Base-by-base conservation (phyloP, 1,140 invertebrate species). In the Trachymyrmex septentrionalis region DNA sequence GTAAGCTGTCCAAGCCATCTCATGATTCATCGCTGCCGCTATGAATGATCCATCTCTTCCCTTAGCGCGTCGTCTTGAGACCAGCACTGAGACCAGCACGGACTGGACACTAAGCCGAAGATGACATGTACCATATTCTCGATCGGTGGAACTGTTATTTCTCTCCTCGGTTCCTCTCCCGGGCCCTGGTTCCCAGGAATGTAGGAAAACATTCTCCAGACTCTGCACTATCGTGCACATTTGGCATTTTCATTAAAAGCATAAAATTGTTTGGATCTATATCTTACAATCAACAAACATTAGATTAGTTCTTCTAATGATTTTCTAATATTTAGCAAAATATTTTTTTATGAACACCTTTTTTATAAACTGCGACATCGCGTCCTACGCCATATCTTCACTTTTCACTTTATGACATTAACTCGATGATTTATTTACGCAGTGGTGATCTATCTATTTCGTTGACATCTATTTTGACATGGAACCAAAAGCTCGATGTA, bases 41-140 rank as follows among this genome's bases (percentile, higher is more conserved):
- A 94, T 95, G 93, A 94, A 95, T 95, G 93, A 95, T 95, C 94
- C 94, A 94, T 95, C 93, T 95, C 93, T 94, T 94, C 91, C 92
- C 93, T 90, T 91, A 92, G 77, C 86, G 64, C 88, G 86, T 77
- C 86, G 86, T 87, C 82, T 80, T 27, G 57, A 59, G 87, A 67
- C 81, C 87, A 34, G 57, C 57, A 73, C 88, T 44, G 78, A 55
- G 89, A 91, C 90, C 89, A 34, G 30, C 30, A 34, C 30, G 71
- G 69, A 88, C 86, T 90, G 91, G 87, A 91, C 89, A 84, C 85
- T 80, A 48, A 81, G 76, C 86, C 85, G 55, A 64, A 63, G 63
- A 69, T 77, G 84, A 72, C 87, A 85, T 72, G 76, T 86, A 90
- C 69, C 84, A 55, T 44, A 44, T 86, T 55, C 76, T 50, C 34